Conservation (phyloP, 2,888 invertebrate species). For the Chrysolina americana region DNA sequence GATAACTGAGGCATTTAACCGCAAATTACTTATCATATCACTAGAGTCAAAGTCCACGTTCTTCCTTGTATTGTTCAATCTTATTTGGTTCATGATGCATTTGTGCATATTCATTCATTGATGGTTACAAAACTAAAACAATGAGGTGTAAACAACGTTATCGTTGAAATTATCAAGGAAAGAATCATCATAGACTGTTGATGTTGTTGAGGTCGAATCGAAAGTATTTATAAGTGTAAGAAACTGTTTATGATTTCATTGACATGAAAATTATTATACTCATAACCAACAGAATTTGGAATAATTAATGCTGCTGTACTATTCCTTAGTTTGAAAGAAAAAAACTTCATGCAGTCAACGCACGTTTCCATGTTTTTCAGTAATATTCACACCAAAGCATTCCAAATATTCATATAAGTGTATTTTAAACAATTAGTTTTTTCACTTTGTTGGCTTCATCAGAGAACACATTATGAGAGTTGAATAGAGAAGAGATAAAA, state of each 20-base stretch:
- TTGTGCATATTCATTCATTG: not conserved
- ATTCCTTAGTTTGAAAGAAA: too few relatives aligned
- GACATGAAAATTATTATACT: not conserved
- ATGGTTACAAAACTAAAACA: conserved; percentile 8
- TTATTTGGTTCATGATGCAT: not conserved
- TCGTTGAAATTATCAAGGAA: not conserved
- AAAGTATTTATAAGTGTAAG: not conserved
- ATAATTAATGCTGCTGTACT: too few relatives aligned
- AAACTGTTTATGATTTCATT: conserved; percentile 7
- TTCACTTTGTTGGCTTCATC: too few relatives aligned
- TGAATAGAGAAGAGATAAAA: too few relatives aligned
- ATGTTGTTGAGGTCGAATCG: not conserved
- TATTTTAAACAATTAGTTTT: too few relatives aligned
- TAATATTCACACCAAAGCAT: too few relatives aligned
- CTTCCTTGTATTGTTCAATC: not conserved
- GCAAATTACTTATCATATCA: not conserved
- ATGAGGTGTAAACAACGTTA: conserved; percentile 13
- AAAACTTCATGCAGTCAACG: too few relatives aligned
- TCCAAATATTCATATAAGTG: too few relatives aligned
- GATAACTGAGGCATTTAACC: not conserved
- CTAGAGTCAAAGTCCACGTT: not conserved
- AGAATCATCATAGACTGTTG: conserved; percentile 1
- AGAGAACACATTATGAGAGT: too few relatives aligned
- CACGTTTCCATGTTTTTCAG: too few relatives aligned
- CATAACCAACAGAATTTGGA: too few relatives aligned